phyloP scores from a whole-genome alignment of 1,140 invertebrate genomes.

The Euborellia annulipes region DNA sequence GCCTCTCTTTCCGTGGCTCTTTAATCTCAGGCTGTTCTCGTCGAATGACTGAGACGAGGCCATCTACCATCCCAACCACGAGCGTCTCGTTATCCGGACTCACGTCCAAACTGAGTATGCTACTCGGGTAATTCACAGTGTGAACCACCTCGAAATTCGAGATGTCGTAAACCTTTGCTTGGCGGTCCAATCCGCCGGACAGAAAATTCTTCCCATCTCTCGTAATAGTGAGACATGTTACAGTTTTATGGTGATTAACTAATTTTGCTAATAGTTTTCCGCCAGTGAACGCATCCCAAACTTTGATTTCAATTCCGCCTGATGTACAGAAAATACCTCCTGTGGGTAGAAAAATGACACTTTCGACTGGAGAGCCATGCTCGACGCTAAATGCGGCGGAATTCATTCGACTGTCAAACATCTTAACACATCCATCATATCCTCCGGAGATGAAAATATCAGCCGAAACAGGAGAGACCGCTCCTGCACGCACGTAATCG shows the following conservation, averaged over 20 bases:
- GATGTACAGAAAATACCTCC: conserved; percentile 73
- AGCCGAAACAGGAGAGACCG: conserved; percentile 54
- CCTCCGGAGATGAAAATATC: conserved; percentile 71
- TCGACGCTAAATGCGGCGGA: conserved; percentile 57
- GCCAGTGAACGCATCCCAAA: conserved; percentile 83
- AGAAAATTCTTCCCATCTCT: conserved; percentile 66
- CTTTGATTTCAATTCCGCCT: conserved; percentile 79
- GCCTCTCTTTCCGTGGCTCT: conserved; percentile 20
- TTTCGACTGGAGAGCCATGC: conserved; percentile 83
- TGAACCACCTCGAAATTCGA: conserved; percentile 74
- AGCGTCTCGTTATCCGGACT: conserved; percentile 64
- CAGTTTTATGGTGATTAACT: conserved; percentile 83
- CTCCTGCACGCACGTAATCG: conserved; percentile 71
- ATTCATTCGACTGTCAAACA: conserved; percentile 72
- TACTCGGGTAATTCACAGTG: conserved; percentile 77
- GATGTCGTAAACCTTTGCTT: conserved; percentile 89
- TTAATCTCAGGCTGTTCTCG: conserved; percentile 41
- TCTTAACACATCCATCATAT: conserved; percentile 82
- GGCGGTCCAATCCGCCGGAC: conserved; percentile 80
- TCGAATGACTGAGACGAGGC: conserved; percentile 69
- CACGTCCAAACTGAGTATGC: conserved; percentile 70
- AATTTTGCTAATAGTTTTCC: conserved; percentile 67
- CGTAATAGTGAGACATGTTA: conserved; percentile 66
- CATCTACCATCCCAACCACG: conserved; percentile 83
- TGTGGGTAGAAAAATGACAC: conserved; percentile 71